A percentile compares a stretch with the other conserved stretches of the same genome.
These are phyloP conservation scores for Monomorium pharaonis DNA, from an alignment of 1,140 invertebrate genomes.

Conservation along the genomic window DNA sequence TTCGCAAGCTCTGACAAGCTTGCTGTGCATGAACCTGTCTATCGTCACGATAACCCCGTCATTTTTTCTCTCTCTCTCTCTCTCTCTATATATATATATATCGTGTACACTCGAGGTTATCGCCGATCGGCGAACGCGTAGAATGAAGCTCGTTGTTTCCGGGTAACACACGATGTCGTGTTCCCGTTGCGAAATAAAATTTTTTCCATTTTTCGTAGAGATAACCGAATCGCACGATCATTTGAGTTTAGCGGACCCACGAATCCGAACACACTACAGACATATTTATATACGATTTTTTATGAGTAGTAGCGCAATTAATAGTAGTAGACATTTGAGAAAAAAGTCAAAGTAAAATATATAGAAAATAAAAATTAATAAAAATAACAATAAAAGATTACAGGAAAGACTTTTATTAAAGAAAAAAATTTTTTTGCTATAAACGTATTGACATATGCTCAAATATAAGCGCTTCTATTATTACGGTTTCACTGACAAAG, in stretches of 20 bases:
- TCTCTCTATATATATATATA: too few species aligned
- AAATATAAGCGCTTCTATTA: constrained; percentile 23
- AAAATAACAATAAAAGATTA: too few species aligned
- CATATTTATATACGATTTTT: background rate
- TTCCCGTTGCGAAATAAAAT: constrained; percentile 52
- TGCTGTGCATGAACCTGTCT: constrained; percentile 51
- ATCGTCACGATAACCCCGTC: constrained; percentile 64
- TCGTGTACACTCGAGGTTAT: constrained; percentile 58
- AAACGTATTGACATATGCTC: background rate
- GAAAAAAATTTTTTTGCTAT: background rate
- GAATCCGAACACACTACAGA: background rate
- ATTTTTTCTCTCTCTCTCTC: constrained; percentile 60
- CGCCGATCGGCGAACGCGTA: constrained; percentile 29
- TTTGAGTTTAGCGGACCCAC: background rate
- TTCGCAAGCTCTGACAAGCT: constrained; percentile 9
- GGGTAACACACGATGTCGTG: constrained; percentile 58
- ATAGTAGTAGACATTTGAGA: background rate
- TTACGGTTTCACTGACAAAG: constrained; percentile 6
- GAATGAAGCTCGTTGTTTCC: constrained; percentile 62
- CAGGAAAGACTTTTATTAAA: background rate
- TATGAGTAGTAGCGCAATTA: background rate
- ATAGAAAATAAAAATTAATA: background rate
- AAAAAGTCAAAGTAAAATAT: background rate
- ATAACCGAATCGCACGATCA: background rate
- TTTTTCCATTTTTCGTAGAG: background rate